Base-by-base conservation (phyloP, 2,113 vertebrate genomes). In the Camelus bactrianus region DNA sequence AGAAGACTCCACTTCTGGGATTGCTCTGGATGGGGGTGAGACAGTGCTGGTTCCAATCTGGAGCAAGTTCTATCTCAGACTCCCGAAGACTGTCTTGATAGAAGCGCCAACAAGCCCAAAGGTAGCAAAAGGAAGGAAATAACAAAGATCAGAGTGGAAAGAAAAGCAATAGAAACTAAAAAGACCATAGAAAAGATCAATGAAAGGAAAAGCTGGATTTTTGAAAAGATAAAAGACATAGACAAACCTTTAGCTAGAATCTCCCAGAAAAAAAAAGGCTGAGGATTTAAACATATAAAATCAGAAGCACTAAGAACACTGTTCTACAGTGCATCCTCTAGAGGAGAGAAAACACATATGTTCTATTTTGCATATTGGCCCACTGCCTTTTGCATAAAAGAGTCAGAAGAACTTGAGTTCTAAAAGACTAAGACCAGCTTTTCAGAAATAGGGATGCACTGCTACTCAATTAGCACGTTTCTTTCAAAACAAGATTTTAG, bases 361-460 rank as follows among this genome's bases (percentile, higher is more conserved):
- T 19, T 60, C n/a, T 69, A 8, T 52, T 75, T 75, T 72, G n/a
- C 28, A 15, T 28, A 42, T 26, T 24, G 7, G 52, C 22, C 15
- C 58, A 42, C 79, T 87, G 87, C 13, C 70, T 90, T 91, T 95
- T 85, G 80, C 50, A 42, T 91, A 50, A 89, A 35, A 62, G 42
- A 60, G 30, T 54, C 56, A 42, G 48, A 64, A 72, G 42, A 77
- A 87, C 17, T 52, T 83, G 42, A 70, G 19, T 87, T 95, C 10
- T 54, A 46, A 93, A 73, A 92, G 42, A 77, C 52, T 2, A 28
- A 92, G 56, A 73, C 1, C 14, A 86, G 35, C 22, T 67, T 75
- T 82, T 82, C 52, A 94, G 70, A 93, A 87, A 48, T 14, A 70
- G 19, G 8, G 50, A 94, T 84, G n/a, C 8, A 14, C 42, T 48